These are phyloP conservation scores for Mungos mungo DNA, from an alignment of 2,113 vertebrate genomes.

Conservation along the genomic window DNA sequence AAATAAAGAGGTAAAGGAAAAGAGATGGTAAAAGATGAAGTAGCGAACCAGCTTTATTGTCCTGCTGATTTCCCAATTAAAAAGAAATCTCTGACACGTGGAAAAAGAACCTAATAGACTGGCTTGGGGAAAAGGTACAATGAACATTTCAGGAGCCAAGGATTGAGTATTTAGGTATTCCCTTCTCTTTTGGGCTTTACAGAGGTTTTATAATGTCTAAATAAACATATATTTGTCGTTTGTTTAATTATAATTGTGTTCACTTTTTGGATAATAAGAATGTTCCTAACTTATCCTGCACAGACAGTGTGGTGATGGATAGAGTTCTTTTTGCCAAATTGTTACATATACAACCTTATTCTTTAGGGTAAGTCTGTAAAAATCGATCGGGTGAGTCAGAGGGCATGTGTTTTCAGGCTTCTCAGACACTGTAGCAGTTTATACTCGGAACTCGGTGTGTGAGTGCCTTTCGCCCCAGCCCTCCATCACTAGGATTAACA, in stretches of 20 bases:
- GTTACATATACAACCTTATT: not conserved
- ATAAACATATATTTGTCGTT: not conserved
- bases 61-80: not conserved
- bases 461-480: not conserved
- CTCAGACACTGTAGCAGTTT: not conserved
- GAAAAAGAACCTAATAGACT: not conserved
- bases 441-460: not conserved
- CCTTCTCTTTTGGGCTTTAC: not conserved
- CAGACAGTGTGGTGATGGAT: not conserved
- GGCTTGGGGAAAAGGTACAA: not conserved
- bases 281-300: not conserved
- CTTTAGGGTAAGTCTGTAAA: not conserved
- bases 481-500: not conserved
- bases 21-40: not conserved
- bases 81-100: not conserved
- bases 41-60: not conserved
- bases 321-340: not conserved
- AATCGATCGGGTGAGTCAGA: not conserved
- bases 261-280: not conserved
- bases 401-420: not conserved
- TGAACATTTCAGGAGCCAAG: not conserved
- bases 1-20: not conserved
- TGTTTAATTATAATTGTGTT: not conserved
- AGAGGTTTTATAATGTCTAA: not conserved
- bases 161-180: not conserved